Evolutionary conservation across 2,888 invertebrate species (phyloP).

Genomic region (Chymomyza caudatula): DNA sequence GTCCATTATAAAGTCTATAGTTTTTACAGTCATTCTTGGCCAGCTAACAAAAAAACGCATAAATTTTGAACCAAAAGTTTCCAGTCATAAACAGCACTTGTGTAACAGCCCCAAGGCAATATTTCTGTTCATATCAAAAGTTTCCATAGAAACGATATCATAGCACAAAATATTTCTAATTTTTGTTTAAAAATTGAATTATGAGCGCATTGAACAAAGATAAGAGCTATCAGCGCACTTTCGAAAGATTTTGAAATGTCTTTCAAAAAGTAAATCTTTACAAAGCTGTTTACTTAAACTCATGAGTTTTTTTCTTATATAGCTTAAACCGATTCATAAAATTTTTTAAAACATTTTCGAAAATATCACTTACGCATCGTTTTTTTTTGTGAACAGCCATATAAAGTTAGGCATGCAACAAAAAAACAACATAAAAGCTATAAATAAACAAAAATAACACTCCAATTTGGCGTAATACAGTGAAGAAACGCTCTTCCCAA

Average conservation of each 20-base stretch:
- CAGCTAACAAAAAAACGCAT: neutral
- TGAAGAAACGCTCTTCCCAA: neutral
- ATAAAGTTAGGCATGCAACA: neutral
- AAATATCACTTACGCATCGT: neutral
- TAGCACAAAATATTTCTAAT: too few species aligned
- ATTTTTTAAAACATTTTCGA: too few species aligned
- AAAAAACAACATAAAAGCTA: too few species aligned
- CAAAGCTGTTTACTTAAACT: too few species aligned
- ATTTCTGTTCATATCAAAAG: too few species aligned
- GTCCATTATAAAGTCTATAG: conserved; percentile 6
- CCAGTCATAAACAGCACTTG: neutral
- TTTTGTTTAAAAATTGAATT: too few species aligned
- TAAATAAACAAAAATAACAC: neutral
- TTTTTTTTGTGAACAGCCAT: neutral
- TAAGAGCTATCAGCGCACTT: too few species aligned
- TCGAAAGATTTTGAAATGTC: too few species aligned
- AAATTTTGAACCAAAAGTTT: too few species aligned
- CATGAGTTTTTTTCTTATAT: too few species aligned
- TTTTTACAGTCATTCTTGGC: neutral
- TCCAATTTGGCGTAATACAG: neutral
- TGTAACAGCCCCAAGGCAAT: neutral
- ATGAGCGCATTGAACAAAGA: too few species aligned
- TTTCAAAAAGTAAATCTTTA: too few species aligned
- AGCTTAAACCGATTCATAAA: neutral
- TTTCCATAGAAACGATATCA: neutral